Evolutionary conservation across 2,888 invertebrate species (phyloP).

Genomic region (Pachydiplax longipennis): DNA sequence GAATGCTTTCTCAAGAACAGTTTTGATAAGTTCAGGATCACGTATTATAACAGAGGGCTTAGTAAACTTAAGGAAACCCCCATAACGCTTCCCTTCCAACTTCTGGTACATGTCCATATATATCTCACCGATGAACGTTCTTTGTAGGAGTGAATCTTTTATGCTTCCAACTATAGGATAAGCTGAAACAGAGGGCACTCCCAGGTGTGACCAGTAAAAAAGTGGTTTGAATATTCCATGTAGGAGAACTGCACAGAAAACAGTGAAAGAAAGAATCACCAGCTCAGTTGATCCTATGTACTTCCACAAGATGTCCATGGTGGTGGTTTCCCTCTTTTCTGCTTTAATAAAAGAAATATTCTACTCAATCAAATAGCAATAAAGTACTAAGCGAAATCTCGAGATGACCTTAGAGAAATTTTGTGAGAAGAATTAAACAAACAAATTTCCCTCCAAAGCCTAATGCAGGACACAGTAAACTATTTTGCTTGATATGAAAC

Average conservation of each 20-base stretch:
- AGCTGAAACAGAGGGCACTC: conserved; percentile 26
- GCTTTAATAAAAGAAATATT: neutral
- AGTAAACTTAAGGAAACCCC: conserved; percentile 19
- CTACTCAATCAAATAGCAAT: too few relatives aligned
- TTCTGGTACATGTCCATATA: conserved; percentile 18
- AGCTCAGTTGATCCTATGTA: conserved; percentile 30
- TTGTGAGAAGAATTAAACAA: too few relatives aligned
- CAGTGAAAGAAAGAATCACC: neutral
- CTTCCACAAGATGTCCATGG: neutral
- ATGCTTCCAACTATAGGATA: conserved; percentile 12
- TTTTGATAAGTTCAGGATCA: conserved; percentile 26
- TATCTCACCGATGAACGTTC: conserved; percentile 8
- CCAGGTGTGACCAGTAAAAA: conserved; percentile 3
- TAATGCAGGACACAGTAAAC: too few relatives aligned
- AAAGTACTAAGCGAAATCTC: too few relatives aligned
- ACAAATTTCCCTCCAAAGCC: too few relatives aligned
- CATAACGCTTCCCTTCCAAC: conserved; percentile 15
- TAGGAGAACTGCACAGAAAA: neutral
- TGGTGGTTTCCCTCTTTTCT: neutral
- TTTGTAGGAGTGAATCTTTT: neutral
- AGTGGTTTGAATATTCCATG: neutral
- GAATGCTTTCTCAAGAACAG: neutral
- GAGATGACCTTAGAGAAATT: too few relatives aligned
- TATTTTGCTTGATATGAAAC: too few relatives aligned
- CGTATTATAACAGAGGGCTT: neutral